A percentile compares a stretch with the other conserved stretches of the same genome.
Evolutionary conservation across 1,140 invertebrate species (phyloP).

Genomic region (Ostrea edulis): DNA sequence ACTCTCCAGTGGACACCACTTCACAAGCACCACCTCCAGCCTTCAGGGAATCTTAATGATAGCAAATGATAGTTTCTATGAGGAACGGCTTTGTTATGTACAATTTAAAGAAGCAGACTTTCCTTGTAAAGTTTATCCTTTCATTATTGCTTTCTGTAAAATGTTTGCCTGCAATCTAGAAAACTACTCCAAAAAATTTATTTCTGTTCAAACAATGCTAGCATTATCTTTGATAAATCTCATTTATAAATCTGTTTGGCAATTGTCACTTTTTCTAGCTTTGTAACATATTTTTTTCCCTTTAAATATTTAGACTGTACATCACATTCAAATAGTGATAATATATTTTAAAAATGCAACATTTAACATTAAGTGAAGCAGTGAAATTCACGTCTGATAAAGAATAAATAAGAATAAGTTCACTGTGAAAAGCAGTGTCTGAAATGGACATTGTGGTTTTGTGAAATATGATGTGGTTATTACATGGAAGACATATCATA

Average conservation of each 20-base stretch:
- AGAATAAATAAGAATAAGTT: not conserved
- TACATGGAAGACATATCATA: not conserved
- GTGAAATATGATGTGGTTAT: not conserved
- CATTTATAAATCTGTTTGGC: no score
- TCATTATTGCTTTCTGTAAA: not conserved
- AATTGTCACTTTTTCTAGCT: no score
- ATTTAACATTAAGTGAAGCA: not conserved
- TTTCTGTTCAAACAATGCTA: no score
- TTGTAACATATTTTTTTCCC: no score
- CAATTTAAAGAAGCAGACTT: not conserved
- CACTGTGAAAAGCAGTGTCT: not conserved
- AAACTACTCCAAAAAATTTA: not conserved
- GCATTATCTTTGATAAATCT: no score
- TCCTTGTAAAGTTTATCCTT: no score
- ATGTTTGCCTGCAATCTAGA: not conserved
- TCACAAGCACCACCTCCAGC: conserved; percentile 18
- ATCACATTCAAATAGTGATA: not conserved
- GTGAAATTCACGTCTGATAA: not conserved
- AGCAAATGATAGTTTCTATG: not conserved
- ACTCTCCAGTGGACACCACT: conserved; percentile 24
- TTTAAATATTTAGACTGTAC: not conserved
- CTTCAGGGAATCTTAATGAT: conserved; percentile 51
- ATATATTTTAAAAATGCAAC: not conserved
- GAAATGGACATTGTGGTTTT: not conserved
- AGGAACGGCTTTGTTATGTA: not conserved